A percentile compares a stretch with the other conserved stretches of the same genome.
Conservation (phyloP, 2,113 vertebrate genomes). For the Calidris pygmaea region DNA sequence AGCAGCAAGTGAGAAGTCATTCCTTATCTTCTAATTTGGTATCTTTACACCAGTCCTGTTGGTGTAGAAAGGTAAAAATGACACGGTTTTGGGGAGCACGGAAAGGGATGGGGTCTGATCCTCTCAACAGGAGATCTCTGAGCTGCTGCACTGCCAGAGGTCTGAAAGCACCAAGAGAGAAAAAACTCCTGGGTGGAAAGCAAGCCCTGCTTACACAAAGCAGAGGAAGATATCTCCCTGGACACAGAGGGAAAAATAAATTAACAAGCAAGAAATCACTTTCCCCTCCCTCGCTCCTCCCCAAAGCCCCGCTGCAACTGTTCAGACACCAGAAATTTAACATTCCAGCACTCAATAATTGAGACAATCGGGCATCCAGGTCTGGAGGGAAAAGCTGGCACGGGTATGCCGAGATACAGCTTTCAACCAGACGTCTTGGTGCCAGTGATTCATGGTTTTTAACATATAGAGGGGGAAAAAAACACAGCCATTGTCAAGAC, state of each 20-base stretch:
- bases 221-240: neutral
- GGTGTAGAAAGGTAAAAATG: neutral
- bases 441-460: constrained; percentile 9
- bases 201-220: neutral
- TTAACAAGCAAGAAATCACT: constrained; percentile 52
- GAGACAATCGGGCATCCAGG: constrained; percentile 4
- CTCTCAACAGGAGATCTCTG: neutral
- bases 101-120: neutral
- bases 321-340: constrained; percentile 20
- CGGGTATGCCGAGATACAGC: neutral
- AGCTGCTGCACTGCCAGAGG: neutral
- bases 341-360: neutral
- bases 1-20: neutral
- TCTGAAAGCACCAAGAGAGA: neutral
- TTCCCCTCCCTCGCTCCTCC: constrained; percentile 6
- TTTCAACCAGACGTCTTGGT: neutral
- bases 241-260: constrained; percentile 51
- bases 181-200: neutral
- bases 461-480: neutral
- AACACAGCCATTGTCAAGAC: neutral
- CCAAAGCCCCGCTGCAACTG: neutral
- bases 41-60: neutral
- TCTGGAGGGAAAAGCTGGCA: constrained; percentile 11
- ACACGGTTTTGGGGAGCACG: neutral
- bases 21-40: neutral